Conservation (phyloP, 2,888 invertebrate species). For the Plutella xylostella region DNA sequence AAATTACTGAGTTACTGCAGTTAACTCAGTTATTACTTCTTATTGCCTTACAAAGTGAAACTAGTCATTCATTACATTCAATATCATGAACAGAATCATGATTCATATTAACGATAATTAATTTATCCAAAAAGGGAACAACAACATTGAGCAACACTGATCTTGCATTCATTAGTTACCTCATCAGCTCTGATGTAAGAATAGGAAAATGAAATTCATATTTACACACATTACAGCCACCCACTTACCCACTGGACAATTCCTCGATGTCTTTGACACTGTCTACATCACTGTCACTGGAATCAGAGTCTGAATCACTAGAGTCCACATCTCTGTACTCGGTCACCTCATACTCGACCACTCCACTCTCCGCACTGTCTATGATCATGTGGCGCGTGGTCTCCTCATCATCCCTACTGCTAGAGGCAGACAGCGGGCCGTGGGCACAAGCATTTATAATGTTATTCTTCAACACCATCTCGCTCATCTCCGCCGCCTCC, state of each 20-base stretch:
- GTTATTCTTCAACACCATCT: constrained; percentile 63
- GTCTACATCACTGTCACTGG: constrained; percentile 55
- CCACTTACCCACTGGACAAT: constrained; percentile 51
- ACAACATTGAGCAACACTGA: too few relatives aligned
- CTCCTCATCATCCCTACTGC: constrained; percentile 32
- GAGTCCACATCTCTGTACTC: constrained; percentile 52
- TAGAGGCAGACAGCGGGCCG: constrained; percentile 44
- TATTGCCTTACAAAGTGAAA: too few relatives aligned
- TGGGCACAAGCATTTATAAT: constrained; percentile 64
- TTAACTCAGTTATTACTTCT: too few relatives aligned
- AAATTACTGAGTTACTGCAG: too few relatives aligned
- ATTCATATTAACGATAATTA: too few relatives aligned
- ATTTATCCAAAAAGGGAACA: too few relatives aligned
- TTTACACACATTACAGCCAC: too few relatives aligned
- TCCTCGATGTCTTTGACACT: constrained; percentile 58
- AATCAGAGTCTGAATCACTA: constrained; percentile 42
- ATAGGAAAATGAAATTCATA: too few relatives aligned
- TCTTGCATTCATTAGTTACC: too few relatives aligned
- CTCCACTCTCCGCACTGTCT: constrained; percentile 50
- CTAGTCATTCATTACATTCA: too few relatives aligned
- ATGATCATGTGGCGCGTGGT: constrained; percentile 57
- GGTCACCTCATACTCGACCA: constrained; percentile 56
- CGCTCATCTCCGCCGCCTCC: constrained; percentile 48
- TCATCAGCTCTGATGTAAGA: too few relatives aligned
- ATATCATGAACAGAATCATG: too few relatives aligned